Base-by-base conservation (phyloP, 30 jellyfish, hydroid and myxozoan species). In the Cassiopea xamachana region DNA sequence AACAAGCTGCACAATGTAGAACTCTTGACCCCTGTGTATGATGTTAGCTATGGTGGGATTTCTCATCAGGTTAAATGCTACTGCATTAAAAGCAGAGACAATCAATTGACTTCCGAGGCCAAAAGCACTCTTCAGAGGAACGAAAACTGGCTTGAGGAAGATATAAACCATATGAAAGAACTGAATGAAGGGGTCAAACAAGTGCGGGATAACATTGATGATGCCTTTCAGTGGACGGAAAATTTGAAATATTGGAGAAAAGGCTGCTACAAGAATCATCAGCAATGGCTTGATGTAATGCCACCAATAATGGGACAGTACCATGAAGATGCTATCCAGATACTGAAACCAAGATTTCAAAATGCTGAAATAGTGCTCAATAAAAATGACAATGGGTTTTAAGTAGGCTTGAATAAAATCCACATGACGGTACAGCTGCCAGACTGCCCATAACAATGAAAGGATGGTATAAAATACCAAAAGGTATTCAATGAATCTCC, bases 351-450 rank as follows among this genome's bases (percentile, higher is more conserved):
- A 96, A 62, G 92, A 81, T 47, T 87, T 89, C 73, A 92, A 48
- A 17, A 96, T 69, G 43, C 92, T 70, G 73, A 96, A 74, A 69
- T 96, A 96, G 69, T 87, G 83, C 90, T 92, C 98, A 67, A 96
- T 51, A 80, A 96, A 84, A 19, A 43, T 69, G 15, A 92, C 80
- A 45, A 96, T 67, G 9, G 99, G 99, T 82, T 80, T 82, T 81
- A 96, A 58, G 88, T 87, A 96, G 45, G 94, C 69, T 43, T 91
- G 85, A 45, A 96, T 92, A 82, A 96, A 96, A 88, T 89, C 97
- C 77, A 96, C 99, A 85, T 96, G 98, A 48, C 96, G 96, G 71
- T 96, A 89, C 46, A 96, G 90, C 97, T 96, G 99, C 99, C 99
- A 96, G 62, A 96, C 79, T 1, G 99, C 99, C 99, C 99, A 96